Evolutionary conservation across 2,797 vertebrate species (phyloP).

Genomic region (Clarias pachynema): DNA sequence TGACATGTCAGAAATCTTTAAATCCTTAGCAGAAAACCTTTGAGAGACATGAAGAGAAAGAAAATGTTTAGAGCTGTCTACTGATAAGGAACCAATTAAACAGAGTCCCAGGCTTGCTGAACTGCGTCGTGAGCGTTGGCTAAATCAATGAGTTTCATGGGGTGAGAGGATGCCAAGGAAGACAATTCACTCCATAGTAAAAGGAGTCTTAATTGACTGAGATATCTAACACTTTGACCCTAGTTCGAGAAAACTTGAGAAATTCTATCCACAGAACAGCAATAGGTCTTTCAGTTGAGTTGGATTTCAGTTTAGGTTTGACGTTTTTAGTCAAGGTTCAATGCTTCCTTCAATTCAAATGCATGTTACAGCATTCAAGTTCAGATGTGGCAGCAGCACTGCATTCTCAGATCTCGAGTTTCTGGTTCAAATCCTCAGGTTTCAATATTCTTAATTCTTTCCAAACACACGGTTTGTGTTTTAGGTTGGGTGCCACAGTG

Average conservation of each 20-base stretch:
- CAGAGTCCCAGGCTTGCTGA: conserved; percentile 19
- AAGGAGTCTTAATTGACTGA: conserved; percentile 20
- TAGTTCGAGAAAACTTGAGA: not conserved
- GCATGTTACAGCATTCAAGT: not conserved
- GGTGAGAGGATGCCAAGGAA: conserved; percentile 9
- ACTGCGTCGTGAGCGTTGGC: conserved; percentile 21
- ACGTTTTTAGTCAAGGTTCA: not conserved
- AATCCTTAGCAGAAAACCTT: not conserved
- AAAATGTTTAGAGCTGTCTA: conserved; percentile 14
- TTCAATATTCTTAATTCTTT: not conserved
- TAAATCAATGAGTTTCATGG: conserved; percentile 31
- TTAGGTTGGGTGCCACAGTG: not conserved
- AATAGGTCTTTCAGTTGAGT: not conserved
- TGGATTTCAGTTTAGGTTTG: not conserved
- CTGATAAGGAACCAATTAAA: conserved; percentile 56
- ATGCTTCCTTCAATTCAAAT: not conserved
- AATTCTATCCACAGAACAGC: not conserved
- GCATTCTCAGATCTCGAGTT: not conserved
- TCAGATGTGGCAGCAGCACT: too few relatives aligned
- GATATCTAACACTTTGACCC: conserved; percentile 19
- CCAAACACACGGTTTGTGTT: not conserved
- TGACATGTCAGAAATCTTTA: not conserved
- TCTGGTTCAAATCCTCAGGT: not conserved
- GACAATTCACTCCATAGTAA: conserved; percentile 4
- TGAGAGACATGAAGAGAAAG: not conserved